Evolutionary conservation across 2,113 vertebrate species (phyloP).

Genomic region (Loxodonta africana): DNA sequence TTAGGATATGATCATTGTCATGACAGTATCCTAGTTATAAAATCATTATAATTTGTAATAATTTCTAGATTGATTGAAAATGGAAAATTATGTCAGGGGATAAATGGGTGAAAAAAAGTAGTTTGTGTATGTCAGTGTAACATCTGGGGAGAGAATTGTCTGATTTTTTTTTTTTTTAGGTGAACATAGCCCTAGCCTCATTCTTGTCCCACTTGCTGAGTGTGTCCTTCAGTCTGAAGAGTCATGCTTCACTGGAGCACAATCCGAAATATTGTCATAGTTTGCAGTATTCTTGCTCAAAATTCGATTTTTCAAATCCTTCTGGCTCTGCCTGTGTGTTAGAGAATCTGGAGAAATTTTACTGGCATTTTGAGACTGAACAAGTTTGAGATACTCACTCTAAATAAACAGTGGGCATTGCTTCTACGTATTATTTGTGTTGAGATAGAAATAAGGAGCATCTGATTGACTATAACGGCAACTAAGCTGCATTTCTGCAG

Average conservation of each 20-base stretch:
- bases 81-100: background rate
- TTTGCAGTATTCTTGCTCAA: background rate
- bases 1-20: background rate
- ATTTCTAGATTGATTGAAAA: background rate
- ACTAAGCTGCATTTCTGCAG: background rate
- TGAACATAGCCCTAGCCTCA: background rate
- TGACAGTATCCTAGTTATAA: background rate
- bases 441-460: background rate
- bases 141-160: background rate
- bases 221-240: background rate
- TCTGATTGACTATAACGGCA: background rate
- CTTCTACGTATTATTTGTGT: background rate
- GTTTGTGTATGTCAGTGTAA: background rate
- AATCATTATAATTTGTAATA: background rate
- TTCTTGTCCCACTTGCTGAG: background rate
- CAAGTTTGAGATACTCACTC: background rate
- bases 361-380: background rate
- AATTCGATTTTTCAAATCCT: background rate
- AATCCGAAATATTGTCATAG: background rate
- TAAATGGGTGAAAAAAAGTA: background rate
- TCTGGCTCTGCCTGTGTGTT: background rate
- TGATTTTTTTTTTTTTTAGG: background rate
- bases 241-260: background rate
- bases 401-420: background rate
- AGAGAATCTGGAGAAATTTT: background rate